phyloP scores from a whole-genome alignment of 2,113 vertebrate species.

The Syngnathus typhle region DNA sequence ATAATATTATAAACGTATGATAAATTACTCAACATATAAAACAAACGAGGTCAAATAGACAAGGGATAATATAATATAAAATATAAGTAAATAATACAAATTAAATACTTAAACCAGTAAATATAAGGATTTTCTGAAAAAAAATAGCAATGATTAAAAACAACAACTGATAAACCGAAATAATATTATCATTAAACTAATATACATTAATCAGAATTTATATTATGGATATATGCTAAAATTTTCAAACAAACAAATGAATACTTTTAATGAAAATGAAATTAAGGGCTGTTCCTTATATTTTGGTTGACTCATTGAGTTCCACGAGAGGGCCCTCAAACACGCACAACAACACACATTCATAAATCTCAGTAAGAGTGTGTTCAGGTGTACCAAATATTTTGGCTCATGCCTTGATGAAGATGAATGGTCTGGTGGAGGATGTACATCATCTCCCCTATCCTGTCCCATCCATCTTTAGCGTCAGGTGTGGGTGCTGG shows the following conservation, averaged over 20 bases:
- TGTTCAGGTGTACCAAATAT: background rate
- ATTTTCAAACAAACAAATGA: background rate
- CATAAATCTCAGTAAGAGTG: background rate
- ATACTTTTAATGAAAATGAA: background rate
- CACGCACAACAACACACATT: background rate
- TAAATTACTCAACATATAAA: no score
- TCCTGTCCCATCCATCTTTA: conserved; percentile 50
- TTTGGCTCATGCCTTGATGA: conserved; percentile 34
- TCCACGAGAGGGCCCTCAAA: background rate
- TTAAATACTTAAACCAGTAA: background rate
- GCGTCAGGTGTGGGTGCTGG: conserved; percentile 61
- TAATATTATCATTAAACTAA: no score
- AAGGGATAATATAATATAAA: background rate
- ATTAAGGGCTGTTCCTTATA: background rate
- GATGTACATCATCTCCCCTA: conserved; percentile 26
- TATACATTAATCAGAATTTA: background rate
- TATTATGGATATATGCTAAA: background rate
- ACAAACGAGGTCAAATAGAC: background rate
- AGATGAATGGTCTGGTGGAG: conserved; percentile 53
- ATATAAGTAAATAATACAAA: background rate
- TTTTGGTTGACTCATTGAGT: background rate
- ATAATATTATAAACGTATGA: background rate
- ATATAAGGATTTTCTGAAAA: background rate
- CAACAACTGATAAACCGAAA: background rate
- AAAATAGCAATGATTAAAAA: background rate